Percentiles rank a stretch among this genome's conserved stretches.
Evolutionary conservation across 1,140 invertebrate species (phyloP).

Genomic region (Zaprionus vittiger): DNA sequence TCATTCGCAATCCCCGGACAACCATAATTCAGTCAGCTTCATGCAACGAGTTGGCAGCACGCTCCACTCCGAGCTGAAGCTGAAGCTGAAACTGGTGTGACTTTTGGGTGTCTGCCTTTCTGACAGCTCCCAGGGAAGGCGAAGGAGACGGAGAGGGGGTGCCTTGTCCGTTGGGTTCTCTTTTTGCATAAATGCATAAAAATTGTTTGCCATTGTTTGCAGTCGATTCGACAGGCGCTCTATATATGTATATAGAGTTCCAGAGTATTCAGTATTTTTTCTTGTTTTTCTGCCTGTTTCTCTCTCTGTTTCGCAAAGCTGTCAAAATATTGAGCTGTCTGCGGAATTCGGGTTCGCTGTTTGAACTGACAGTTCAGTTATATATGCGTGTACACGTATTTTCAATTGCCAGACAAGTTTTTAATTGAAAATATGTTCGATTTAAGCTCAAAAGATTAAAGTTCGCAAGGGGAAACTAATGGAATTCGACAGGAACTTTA

Average conservation of each 20-base stretch:
- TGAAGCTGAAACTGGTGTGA: constrained; percentile 54
- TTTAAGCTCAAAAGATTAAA: constrained; percentile 2
- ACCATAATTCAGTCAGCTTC: constrained; percentile 75
- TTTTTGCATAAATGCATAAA: constrained; percentile 82
- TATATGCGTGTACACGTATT: constrained; percentile 41
- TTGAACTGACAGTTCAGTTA: constrained; percentile 50
- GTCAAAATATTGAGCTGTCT: constrained; percentile 82
- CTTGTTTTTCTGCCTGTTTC: constrained; percentile 17
- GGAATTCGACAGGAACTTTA: neutral
- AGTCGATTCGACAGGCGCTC: constrained; percentile 36
- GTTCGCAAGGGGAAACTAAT: neutral
- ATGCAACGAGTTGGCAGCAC: constrained; percentile 43
- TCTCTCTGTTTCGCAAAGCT: constrained; percentile 48
- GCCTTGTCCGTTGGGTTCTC: constrained; percentile 26
- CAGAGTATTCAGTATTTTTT: neutral
- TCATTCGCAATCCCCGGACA: constrained; percentile 25
- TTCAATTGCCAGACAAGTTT: constrained; percentile 65
- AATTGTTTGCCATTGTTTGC: constrained; percentile 80
- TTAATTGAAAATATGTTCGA: constrained; percentile 64
- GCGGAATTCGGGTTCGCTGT: constrained; percentile 46
- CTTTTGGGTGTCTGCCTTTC: constrained; percentile 66
- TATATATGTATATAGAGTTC: constrained; percentile 12
- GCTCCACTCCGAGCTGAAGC: constrained; percentile 16
- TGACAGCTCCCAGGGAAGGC: constrained; percentile 57
- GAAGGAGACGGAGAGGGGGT: neutral